These are phyloP conservation scores for Hexactinellida sp. DNA, from an alignment of 37 sponge, comb jelly and placozoan genomes.

Conservation along the genomic window DNA sequence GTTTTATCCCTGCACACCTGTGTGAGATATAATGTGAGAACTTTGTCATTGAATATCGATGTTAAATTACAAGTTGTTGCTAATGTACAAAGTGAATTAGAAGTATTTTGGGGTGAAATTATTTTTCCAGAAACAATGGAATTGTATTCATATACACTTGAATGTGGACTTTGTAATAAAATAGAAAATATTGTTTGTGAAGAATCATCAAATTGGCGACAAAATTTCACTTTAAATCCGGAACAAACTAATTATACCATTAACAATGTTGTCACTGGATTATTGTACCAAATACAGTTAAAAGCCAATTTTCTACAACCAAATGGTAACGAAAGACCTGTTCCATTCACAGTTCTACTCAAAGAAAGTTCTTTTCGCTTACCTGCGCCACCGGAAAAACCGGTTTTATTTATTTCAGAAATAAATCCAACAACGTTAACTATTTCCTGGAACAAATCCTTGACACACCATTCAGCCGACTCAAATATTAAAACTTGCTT, in stretches of 20 bases:
- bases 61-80: background rate
- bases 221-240: background rate
- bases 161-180: background rate
- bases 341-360: background rate
- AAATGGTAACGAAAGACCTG: background rate
- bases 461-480: background rate
- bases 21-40: background rate
- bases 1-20: background rate
- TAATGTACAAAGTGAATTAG: background rate
- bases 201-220: background rate
- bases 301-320: background rate
- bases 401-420: background rate
- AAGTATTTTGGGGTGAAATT: background rate
- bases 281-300: background rate
- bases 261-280: background rate
- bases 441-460: background rate
- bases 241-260: background rate
- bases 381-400: background rate
- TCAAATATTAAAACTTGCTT: background rate
- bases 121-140: background rate
- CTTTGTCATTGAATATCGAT: background rate
- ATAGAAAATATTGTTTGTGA: background rate
- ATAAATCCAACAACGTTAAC: background rate
- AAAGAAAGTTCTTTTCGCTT: background rate
- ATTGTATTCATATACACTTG: background rate